phyloP scores from a whole-genome alignment of 1,140 invertebrate genomes.

The Temnothorax nylanderi region DNA sequence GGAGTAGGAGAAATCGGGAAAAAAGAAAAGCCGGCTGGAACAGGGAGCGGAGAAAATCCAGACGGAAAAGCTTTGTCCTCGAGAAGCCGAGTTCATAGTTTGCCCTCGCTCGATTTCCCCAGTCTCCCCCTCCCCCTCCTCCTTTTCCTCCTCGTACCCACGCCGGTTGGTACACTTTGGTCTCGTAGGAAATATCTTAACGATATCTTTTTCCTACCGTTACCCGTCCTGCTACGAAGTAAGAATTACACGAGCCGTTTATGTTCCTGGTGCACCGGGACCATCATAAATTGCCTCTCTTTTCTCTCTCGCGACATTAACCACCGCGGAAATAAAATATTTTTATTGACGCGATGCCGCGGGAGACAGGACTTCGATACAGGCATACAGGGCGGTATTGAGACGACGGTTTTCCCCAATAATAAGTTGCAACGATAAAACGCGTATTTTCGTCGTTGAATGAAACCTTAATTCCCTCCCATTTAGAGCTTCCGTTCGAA shows the following conservation, averaged over 20 bases:
- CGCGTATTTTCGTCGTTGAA: slow-evolving; percentile 28
- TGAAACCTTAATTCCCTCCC: slow-evolving; percentile 39
- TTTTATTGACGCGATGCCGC: slow-evolving; percentile 47
- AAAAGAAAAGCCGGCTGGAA: slow-evolving; percentile 53
- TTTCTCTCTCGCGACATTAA: slow-evolving; percentile 42
- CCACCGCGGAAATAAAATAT: slow-evolving; percentile 51
- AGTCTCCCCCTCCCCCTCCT: slow-evolving; percentile 17
- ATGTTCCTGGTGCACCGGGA: slow-evolving; percentile 17
- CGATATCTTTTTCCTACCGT: slow-evolving; percentile 66
- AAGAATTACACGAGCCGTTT: slow-evolving; percentile 59
- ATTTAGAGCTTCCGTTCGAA: background rate
- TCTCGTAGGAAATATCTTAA: slow-evolving; percentile 74
- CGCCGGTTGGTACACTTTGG: slow-evolving; percentile 71
- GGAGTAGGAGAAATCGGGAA: slow-evolving; percentile 15
- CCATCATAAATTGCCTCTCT: slow-evolving; percentile 36
- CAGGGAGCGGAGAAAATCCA: slow-evolving; percentile 65
- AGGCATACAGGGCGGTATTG: background rate
- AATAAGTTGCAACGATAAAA: slow-evolving; percentile 39
- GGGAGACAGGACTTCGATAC: slow-evolving; percentile 27
- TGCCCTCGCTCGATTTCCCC: slow-evolving; percentile 78
- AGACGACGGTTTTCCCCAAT: background rate
- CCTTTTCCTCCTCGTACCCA: background rate
- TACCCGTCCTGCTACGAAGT: slow-evolving; percentile 29
- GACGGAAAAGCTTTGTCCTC: slow-evolving; percentile 77
- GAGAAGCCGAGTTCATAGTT: slow-evolving; percentile 76